Base-by-base conservation (phyloP, 2,888 invertebrate genomes). In the Tineola bisselliella region DNA sequence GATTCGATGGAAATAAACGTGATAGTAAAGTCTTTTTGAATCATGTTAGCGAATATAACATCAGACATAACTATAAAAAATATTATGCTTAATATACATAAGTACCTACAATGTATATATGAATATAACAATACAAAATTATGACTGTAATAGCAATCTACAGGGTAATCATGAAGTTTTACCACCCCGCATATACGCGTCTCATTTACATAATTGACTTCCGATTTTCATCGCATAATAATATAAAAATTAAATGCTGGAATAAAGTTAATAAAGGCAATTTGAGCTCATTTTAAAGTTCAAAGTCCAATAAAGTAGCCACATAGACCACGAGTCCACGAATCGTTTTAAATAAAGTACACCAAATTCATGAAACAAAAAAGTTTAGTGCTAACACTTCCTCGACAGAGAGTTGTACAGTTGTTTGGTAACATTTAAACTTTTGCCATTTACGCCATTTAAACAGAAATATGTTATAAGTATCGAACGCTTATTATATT, bases 191-290 rank as follows among this genome's bases (percentile, higher is more conserved):
- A 48, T 48, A 10, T 17, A 48, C 15, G 17, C 48, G 48, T 10
- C 6, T 48, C 13, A 48, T 48, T 48, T 48, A 48, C 48, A 48
- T 48, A 48, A 48, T 48, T 48, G 48, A 15, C 48, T 48, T 48
- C 8, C 48, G 15, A 48, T 48, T 48, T 5, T 48, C 48, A 48
- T 48, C 8, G 8, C 38, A 38, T 38, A 6, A n/a, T 38, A 38
- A 38, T 38, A 48, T 48, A 17, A 48, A 43, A 48, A 48, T 48
- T 48, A 48, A 48, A 48, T 15, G 10, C 38, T 38, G 38, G 2
- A 38, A 6, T 38, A 38, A 38, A 38, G n/a, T 38, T 38, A 38
- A 38, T 38, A 12, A 38, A 38, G 38, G 1, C 38, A 38, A 38
- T 38, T n/a, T 38, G 10, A 38, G 38, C 38, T 38, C 10, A 38